Base-by-base conservation (phyloP, 1,140 invertebrate species). In the Drosophila willistoni region DNA sequence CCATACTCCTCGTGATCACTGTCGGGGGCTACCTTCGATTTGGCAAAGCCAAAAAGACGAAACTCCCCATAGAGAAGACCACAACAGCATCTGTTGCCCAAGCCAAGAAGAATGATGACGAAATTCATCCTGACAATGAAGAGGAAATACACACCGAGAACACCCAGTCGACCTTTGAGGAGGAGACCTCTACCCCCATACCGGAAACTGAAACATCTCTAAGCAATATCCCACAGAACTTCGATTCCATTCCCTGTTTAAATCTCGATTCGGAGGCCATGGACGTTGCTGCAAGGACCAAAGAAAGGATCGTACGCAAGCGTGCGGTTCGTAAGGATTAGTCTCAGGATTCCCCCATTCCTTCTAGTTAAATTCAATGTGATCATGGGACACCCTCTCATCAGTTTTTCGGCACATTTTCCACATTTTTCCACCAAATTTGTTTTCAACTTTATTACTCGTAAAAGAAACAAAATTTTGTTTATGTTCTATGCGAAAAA, bases 1-100 rank as follows among this genome's bases (percentile, higher is more conserved):
- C 33, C 41, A 42, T 82, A 36, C 39, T 79, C 44, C 91, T 98
- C 66, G 94, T 95, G 64, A 93, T 96, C 92, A 96, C 96, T 73
- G 92, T 98, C 62, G 95, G 97, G 33, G 93, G 96, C 34, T 86
- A 87, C 61, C 72, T 41, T 87, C 77, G 29, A 85, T 81, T 86
- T 84, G 76, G 73, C 61, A 67, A 71, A 62, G 93, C 92, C 54
- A 78, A 77, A 42, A 71, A 36, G 65, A 72, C 13, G 67, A 84
- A 33, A 33, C 39, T 13, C 6, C 29, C 29, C 6, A 29, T 29
- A 7, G 29, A 29, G 0, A 29, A 29, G 29, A 29, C 29, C 5
- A 29, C 29, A 6, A 7, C 29, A 29, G 29, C 0, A 29, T 29
- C 5, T 29, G 0, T 10, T 0, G 7, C 34, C 34, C 34, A 36